A percentile compares a stretch with the other conserved stretches of the same genome.
phyloP scores from a whole-genome alignment of 2,888 invertebrate genomes.

The Spialia ferax region DNA sequence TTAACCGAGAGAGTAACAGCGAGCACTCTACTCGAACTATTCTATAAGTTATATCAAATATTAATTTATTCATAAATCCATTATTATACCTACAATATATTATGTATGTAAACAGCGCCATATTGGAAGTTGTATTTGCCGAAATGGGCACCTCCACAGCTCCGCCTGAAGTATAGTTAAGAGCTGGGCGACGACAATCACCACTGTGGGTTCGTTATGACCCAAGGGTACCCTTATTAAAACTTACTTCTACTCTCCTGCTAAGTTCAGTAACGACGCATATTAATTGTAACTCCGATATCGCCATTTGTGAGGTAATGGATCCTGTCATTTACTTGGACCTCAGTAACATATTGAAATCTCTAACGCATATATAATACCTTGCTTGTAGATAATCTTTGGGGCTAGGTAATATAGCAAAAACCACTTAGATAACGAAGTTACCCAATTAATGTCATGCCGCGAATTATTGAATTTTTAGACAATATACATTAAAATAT shows the following conservation, averaged over 20 bases:
- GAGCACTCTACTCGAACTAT: neutral
- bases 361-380: conserved; percentile 12
- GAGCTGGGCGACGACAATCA: conserved; percentile 30
- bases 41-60: neutral
- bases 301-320: conserved; percentile 58
- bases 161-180: conserved; percentile 30
- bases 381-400: neutral
- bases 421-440: too few relatives aligned
- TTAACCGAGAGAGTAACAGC: neutral
- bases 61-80: neutral
- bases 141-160: conserved; percentile 3
- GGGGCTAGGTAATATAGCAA: neutral
- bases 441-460: too few relatives aligned
- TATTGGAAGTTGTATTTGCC: conserved; percentile 4
- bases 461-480: too few relatives aligned
- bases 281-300: conserved; percentile 76
- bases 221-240: conserved; percentile 80
- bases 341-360: conserved; percentile 33
- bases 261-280: conserved; percentile 77
- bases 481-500: too few relatives aligned
- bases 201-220: conserved; percentile 62
- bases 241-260: conserved; percentile 65
- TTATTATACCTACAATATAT: neutral
- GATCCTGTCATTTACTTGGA: conserved; percentile 35
- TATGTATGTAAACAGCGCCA: neutral